These are phyloP conservation scores for Rousettus leschenaultii DNA, from an alignment of 2,113 vertebrate genomes.

Conservation along the genomic window DNA sequence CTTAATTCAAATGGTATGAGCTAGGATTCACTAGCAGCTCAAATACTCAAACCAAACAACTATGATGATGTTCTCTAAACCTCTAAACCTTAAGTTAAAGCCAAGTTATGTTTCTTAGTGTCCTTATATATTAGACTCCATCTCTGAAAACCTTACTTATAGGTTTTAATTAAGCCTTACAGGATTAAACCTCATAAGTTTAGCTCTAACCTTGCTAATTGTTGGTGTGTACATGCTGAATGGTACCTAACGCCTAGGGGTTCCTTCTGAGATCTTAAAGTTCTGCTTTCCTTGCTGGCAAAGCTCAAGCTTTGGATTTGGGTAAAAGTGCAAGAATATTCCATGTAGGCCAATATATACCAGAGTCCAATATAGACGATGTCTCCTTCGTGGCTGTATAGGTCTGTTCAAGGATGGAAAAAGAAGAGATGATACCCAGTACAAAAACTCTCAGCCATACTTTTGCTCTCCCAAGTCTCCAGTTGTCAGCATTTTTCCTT, in stretches of 20 bases:
- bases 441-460: not conserved
- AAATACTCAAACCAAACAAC: not conserved
- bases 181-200: not conserved
- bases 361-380: not conserved
- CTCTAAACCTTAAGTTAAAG: not conserved
- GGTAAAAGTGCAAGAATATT: not conserved
- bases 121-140: not conserved
- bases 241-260: not conserved
- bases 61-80: not conserved
- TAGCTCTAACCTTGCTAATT: not conserved
- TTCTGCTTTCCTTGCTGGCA: not conserved
- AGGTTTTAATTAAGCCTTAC: not conserved
- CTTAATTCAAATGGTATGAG: constrained; percentile 41
- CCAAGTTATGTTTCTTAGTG: not conserved
- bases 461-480: not conserved
- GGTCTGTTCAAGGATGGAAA: not conserved
- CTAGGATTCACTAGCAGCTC: not conserved
- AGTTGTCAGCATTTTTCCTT: not conserved
- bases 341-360: not conserved
- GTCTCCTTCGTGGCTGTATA: not conserved
- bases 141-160: not conserved
- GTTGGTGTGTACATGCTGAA: not conserved
- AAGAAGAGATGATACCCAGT: not conserved
- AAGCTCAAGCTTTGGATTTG: not conserved
- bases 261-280: not conserved